Evolutionary conservation across 2,113 vertebrate species (phyloP), one percentile per base, ranked within the genome.

Genomic region (Rostratula benghalensis): DNA sequence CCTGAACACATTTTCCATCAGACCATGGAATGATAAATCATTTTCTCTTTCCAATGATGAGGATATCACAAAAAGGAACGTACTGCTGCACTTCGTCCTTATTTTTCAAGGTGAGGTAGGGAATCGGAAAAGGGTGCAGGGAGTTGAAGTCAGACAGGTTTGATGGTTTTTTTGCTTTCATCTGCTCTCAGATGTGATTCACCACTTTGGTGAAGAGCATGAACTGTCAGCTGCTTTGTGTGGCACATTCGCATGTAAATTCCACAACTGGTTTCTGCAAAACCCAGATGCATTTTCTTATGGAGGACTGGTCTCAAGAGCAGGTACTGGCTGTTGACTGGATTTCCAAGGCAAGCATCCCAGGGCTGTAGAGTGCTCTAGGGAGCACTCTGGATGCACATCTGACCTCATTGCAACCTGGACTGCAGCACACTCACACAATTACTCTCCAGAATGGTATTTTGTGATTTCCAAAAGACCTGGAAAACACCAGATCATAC

Each of bases 21-120:
- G 86, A 95, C 56, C 60, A 78, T 94, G 92, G 83, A 95, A 95
- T 94, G 89, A 97, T 86, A 98, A 98, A 98, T 92, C 97, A 90
- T 90, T 93, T 90, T 97, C 94, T 95, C 91, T 93, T 87, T 97
- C 85, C 25, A 64, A 5, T 94, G 95, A 97, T 89, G 92, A 97
- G 75, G 81, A 65, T 81, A 94, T 94, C 95, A 95, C 41, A 59
- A 93, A 97, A 87, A 88, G n/a, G 74, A 89, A 81, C 91, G 92
- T 94, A 79, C 87, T 89, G 87, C 67, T 97, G 65, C 68, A 74
- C 13, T 93, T 96, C 28, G 24, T 94, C 87, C 93, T 90, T 94
- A 81, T 95, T 95, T 30, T 90, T 70, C 79, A 89, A 95, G 84
- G 90, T 57, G 61, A 93, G 87, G 48, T 46, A 61, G 20, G 81